Evolutionary conservation across 2,888 invertebrate species (phyloP), one percentile per base, ranked within the genome.

Genomic region (Panzeria rudis): DNA sequence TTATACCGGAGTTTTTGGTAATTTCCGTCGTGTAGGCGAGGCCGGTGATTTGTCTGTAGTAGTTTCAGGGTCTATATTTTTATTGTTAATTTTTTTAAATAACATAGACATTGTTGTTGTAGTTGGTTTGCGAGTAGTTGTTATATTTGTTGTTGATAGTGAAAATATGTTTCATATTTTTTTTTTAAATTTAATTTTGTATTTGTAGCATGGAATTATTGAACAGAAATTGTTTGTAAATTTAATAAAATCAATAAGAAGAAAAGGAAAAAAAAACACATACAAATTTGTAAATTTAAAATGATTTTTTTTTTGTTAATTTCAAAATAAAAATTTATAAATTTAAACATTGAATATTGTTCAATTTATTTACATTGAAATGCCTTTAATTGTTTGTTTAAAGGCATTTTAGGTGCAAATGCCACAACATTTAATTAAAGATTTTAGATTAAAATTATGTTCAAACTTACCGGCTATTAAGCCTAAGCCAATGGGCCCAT

Each of bases 1-100:
- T 96, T 97, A 96, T 97, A 98, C 97, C 96, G 98, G 98, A 93
- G 98, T 98, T 95, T 97, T 97, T 93, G 98, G 98, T 94, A 98
- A 95, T 96, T 97, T 97, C 95, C 98, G 95, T 94, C 97, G 95
- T 89, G 97, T 97, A 91, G 97, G 97, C 91, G 97, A 97, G 89
- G 97, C 95, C 91, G 97, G 97, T 90, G 96, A 95, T 95, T 97
- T 97, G 93, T 97, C 97, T 92, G 94, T 94, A 81, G 89, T 90
- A 93, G 88, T 90, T 90, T 97, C 97, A 89, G 96, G 95, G 94
- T 97, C 97, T 97, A 69, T 71, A 66, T 69, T 66, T 52, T 11
- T 54, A 52, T 59, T 50, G 25, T 38, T 56, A 1, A 7, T 17
- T 35, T 13, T 62, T 50, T 61, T 68, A 11, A 44, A 50, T 5